A percentile compares a stretch with the other conserved stretches of the same genome.
phyloP scores from a whole-genome alignment of 1,140 invertebrate genomes.

The Coboldia fuscipes region DNA sequence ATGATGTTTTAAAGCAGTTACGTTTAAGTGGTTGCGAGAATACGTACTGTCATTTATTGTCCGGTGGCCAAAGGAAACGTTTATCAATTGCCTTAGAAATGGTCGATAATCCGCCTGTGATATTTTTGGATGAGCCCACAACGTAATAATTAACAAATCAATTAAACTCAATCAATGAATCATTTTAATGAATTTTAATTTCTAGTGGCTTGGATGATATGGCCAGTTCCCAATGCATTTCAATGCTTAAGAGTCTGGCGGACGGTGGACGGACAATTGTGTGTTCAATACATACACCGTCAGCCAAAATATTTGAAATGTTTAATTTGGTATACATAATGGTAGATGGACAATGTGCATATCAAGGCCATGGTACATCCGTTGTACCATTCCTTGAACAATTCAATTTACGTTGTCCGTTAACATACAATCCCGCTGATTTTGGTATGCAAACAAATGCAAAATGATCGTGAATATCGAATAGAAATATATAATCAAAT shows the following conservation, averaged over 20 bases:
- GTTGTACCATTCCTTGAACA: constrained; percentile 44
- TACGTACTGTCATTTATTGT: constrained; percentile 51
- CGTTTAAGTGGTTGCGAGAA: constrained; percentile 35
- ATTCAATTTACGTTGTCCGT: constrained; percentile 45
- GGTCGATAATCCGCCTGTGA: constrained; percentile 84
- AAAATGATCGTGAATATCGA: background rate
- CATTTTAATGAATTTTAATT: constrained; percentile 8
- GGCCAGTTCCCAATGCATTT: constrained; percentile 50
- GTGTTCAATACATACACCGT: constrained; percentile 83
- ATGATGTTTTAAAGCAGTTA: constrained; percentile 44
- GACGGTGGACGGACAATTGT: constrained; percentile 64
- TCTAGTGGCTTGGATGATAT: constrained; percentile 53
- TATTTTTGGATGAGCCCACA: constrained; percentile 65
- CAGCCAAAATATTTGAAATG: constrained; percentile 49
- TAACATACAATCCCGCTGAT: constrained; percentile 61
- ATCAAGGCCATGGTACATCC: constrained; percentile 39
- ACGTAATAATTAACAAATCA: constrained; percentile 32
- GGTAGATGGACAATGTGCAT: constrained; percentile 43
- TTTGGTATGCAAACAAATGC: constrained; percentile 35
- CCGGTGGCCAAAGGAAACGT: constrained; percentile 81
- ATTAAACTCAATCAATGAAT: background rate
- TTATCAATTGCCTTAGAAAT: constrained; percentile 82
- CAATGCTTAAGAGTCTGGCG: constrained; percentile 53
- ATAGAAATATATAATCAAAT: constrained; percentile 1
- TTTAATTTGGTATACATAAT: constrained; percentile 61